Base-by-base conservation (phyloP, 2,888 invertebrate species). In the Drosophila trichaetosa region DNA sequence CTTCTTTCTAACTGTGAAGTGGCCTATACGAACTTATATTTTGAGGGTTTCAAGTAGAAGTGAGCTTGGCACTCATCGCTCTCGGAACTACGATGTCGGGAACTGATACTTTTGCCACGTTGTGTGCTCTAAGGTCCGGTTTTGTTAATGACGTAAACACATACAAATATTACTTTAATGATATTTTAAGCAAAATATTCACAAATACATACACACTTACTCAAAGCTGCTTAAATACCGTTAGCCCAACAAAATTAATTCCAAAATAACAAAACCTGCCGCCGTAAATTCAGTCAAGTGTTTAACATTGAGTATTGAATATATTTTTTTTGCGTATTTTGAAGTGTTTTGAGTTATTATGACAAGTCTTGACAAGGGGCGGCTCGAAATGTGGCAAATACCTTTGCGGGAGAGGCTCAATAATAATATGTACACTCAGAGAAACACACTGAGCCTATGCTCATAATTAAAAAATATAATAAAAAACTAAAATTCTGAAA, bases 91-190 rank as follows among this genome's bases (percentile, higher is more conserved):
- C 29, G 16, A 38, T 13, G 27, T 48, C 11, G 36, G n/a, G 53
- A 68, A 58, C 56, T 56, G 68, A 56, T 58, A 79, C 52, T 33
- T 21, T 29, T 66, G 79, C 62, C 68, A 70, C 73, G 74, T 57
- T 31, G 42, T 57, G 40, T 49, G 24, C n/a, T 18, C 34, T 29
- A 57, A 83, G 88, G 89, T 85, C 85, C 85, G 85, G 85, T 90
- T 90, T 85, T 71, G 70, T 40, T 61, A 52, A 73, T 87, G 83
- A 78, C 90, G 90, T 89, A 87, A 89, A 70, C 74, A 70, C 66
- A 57, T 54, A 59, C 72, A 61, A 87, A 88, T 82, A 73, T 36
- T 60, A 74, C 59, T 73, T 69, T 60, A 84, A 88, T 73, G 54
- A 70, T 72, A 73, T 86, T 83, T 72, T 51, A 76, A 57, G 58